A percentile compares a stretch with the other conserved stretches of the same genome.
These are phyloP conservation scores for Leptinotarsa juncta DNA, from an alignment of 2,888 invertebrate species.

Conservation along the genomic window DNA sequence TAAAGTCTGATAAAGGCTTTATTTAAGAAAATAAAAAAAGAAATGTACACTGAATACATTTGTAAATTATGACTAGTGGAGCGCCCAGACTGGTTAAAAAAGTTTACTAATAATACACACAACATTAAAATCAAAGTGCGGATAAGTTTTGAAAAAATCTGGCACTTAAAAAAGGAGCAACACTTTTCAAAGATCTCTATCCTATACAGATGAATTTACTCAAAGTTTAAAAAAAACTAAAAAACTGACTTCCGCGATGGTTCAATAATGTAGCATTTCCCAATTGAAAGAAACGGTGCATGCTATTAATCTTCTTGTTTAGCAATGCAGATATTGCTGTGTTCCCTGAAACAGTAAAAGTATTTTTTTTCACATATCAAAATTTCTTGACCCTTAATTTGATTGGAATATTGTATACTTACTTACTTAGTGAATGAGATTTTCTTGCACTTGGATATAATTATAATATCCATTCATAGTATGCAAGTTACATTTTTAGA, in stretches of 20 bases:
- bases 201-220: background rate
- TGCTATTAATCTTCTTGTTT: background rate
- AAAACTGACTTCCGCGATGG: too few relatives aligned
- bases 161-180: background rate
- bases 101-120: slow-evolving; percentile 1
- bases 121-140: slow-evolving; percentile 4
- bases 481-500: background rate
- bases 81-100: slow-evolving; percentile 9
- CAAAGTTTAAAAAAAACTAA: background rate
- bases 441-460: background rate
- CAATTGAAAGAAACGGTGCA: background rate
- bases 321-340: background rate
- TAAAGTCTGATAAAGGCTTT: slow-evolving; percentile 48
- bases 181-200: background rate
- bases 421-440: background rate
- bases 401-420: background rate
- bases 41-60: slow-evolving; percentile 28
- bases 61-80: slow-evolving; percentile 31
- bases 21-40: slow-evolving; percentile 44
- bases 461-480: too few relatives aligned
- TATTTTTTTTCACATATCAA: background rate
- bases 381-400: background rate
- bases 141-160: background rate
- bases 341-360: slow-evolving; percentile 10
- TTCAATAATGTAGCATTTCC: background rate